These are phyloP conservation scores for Drosophila kurseongensis DNA, from an alignment of 1,140 invertebrate genomes.

Conservation along the genomic window DNA sequence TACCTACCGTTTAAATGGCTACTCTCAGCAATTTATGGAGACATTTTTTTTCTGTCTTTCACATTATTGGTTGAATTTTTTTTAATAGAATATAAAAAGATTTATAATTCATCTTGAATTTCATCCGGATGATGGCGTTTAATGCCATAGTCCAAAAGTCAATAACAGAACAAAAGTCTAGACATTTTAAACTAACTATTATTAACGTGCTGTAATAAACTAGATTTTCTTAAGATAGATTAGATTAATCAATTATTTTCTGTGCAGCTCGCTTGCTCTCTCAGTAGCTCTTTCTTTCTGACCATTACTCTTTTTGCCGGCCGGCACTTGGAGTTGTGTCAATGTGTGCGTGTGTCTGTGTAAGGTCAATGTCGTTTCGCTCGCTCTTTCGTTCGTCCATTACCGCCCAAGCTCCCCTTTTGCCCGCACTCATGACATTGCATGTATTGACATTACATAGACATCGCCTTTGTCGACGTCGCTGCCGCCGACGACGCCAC, in stretches of 20 bases:
- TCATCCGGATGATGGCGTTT: too few species aligned
- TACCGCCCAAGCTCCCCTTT: conserved; percentile 10
- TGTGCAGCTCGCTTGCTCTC: conserved; percentile 18
- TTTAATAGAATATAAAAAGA: too few species aligned
- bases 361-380: conserved; percentile 83
- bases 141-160: too few species aligned
- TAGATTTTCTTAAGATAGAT: conserved; percentile 15
- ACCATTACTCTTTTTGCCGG: conserved; percentile 39
- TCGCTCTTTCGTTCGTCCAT: conserved; percentile 36
- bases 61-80: too few species aligned
- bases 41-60: too few species aligned
- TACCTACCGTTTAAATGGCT: too few species aligned
- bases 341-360: conserved; percentile 41
- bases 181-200: not conserved
- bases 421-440: conserved; percentile 26
- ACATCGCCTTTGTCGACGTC: conserved; percentile 19
- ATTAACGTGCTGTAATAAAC: conserved; percentile 1
- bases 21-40: too few species aligned
- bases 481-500: conserved; percentile 28
- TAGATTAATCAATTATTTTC: conserved; percentile 37
- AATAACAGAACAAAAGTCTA: not conserved
- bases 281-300: conserved; percentile 13
- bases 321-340: conserved; percentile 30
- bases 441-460: conserved; percentile 75
- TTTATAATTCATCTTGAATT: too few species aligned